Percentiles rank a stretch among this genome's conserved stretches.
Conservation (phyloP, 2,797 vertebrate species). For the Lithobates pipiens region DNA sequence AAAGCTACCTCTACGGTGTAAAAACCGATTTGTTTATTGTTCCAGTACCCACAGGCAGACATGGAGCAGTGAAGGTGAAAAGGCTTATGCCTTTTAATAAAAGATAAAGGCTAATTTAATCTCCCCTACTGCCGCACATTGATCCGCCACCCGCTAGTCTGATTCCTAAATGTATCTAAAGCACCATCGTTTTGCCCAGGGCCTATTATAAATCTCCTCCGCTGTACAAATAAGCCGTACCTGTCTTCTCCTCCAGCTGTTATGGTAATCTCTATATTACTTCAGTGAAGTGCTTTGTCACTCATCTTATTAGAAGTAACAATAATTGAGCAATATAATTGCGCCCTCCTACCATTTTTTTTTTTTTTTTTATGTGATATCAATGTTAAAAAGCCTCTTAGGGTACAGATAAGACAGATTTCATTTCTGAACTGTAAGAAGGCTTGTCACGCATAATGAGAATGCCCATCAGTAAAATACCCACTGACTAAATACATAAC, state of each 20-base stretch:
- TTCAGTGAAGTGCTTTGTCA: constrained; percentile 31
- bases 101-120: constrained; percentile 50
- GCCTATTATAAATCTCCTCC: constrained; percentile 26
- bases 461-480: not conserved
- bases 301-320: constrained; percentile 22
- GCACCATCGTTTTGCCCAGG: constrained; percentile 17
- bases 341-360: constrained; percentile 10
- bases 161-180: constrained; percentile 16
- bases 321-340: constrained; percentile 34
- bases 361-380: constrained; percentile 19
- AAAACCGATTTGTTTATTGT: constrained; percentile 42
- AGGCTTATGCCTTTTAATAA: constrained; percentile 51
- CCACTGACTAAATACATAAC: not conserved
- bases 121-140: constrained; percentile 31
- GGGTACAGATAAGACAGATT: not conserved
- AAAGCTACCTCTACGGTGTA: constrained; percentile 20
- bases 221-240: constrained; percentile 33
- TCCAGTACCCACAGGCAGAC: constrained; percentile 26
- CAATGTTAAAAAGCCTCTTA: constrained; percentile 14
- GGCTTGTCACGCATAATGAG: not conserved
- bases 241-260: constrained; percentile 35
- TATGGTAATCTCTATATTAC: constrained; percentile 15
- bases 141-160: constrained; percentile 32
- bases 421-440: not conserved
- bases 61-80: constrained; percentile 36